phyloP scores from a whole-genome alignment of 2,797 vertebrate genomes.

The Parambassis ranga region DNA sequence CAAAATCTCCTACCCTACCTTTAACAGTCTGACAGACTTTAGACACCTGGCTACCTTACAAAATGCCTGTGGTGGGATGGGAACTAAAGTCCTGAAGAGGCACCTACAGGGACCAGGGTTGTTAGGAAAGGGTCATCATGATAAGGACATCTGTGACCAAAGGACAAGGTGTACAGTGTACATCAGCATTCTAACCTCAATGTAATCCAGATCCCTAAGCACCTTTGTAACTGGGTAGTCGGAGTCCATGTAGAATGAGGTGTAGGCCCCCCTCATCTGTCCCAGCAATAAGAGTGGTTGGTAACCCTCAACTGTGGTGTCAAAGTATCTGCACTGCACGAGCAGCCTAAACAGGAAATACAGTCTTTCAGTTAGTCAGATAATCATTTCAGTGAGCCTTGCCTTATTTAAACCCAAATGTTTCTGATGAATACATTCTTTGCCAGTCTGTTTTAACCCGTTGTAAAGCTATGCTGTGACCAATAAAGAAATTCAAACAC shows the following conservation, averaged over 20 bases:
- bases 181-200: constrained; percentile 60
- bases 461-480: not conserved
- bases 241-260: constrained; percentile 41
- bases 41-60: too few species aligned
- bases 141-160: constrained; percentile 66
- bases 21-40: too few species aligned
- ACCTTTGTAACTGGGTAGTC: constrained; percentile 71
- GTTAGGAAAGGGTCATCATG: constrained; percentile 67
- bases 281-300: not conserved
- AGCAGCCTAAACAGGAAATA: constrained; percentile 46
- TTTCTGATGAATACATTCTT: too few species aligned
- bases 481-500: constrained; percentile 13
- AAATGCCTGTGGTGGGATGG: constrained; percentile 71
- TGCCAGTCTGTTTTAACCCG: not conserved
- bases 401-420: not conserved
- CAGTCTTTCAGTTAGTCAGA: not conserved
- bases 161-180: not conserved
- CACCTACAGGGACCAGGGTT: constrained; percentile 29
- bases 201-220: constrained; percentile 68
- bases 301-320: constrained; percentile 19
- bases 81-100: constrained; percentile 32
- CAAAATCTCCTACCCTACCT: too few species aligned
- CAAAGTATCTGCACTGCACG: constrained; percentile 70
- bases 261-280: constrained; percentile 58
- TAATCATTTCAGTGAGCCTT: not conserved